These are phyloP conservation scores for Peromyscus eremicus DNA, from an alignment of 2,797 vertebrate species.

Conservation along the genomic window DNA sequence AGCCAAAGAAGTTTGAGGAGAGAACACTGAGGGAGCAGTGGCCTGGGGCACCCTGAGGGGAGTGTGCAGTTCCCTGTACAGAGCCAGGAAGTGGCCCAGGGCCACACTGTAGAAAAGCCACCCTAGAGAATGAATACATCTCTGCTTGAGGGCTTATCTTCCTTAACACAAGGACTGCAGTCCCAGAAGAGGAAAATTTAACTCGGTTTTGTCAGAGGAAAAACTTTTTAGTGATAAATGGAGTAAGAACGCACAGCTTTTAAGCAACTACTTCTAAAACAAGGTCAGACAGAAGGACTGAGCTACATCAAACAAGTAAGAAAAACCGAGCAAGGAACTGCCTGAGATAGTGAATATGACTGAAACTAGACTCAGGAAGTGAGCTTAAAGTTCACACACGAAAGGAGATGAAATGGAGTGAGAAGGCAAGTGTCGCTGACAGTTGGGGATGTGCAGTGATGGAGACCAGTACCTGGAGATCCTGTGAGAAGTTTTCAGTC, in stretches of 20 bases:
- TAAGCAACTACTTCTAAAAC: constrained; percentile 80
- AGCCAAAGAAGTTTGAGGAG: not conserved
- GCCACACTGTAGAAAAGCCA: not conserved
- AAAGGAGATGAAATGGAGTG: constrained; percentile 37
- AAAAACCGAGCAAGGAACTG: constrained; percentile 74
- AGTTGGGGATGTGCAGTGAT: not conserved
- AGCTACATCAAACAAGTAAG: constrained; percentile 74
- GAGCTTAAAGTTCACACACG: constrained; percentile 59
- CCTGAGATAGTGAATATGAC: constrained; percentile 68
- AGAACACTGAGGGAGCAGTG: not conserved
- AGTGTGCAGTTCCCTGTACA: too few relatives aligned
- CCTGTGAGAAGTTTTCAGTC: not conserved
- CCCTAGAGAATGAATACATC: constrained; percentile 19
- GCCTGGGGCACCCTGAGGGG: constrained; percentile 12
- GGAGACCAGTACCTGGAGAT: not conserved
- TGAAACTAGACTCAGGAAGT: constrained; percentile 64
- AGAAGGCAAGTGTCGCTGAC: not conserved
- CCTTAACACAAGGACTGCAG: constrained; percentile 47
- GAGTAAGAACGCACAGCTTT: constrained; percentile 65
- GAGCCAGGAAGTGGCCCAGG: not conserved
- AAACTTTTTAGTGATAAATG: constrained; percentile 73
- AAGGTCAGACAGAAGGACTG: constrained; percentile 77
- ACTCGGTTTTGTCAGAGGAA: constrained; percentile 64
- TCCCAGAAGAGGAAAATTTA: constrained; percentile 65
- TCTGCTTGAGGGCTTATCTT: constrained; percentile 61